A percentile compares a stretch with the other conserved stretches of the same genome.
Conservation (phyloP, 2,113 vertebrate species). For the Thryonomys swinderianus region DNA sequence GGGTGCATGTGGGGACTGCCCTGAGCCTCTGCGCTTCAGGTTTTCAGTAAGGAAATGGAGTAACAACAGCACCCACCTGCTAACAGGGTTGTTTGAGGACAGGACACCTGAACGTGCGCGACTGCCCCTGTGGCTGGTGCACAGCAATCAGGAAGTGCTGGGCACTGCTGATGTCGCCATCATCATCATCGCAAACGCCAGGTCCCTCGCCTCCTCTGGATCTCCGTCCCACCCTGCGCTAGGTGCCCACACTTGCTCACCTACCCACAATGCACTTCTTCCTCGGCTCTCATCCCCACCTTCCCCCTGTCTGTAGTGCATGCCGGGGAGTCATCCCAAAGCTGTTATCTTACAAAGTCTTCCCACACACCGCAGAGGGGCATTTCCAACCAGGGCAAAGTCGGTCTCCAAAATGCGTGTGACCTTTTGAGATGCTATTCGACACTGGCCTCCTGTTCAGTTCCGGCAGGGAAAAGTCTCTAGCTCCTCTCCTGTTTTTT, state of each 20-base stretch:
- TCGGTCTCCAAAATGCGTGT: neutral
- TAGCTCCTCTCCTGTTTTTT: neutral
- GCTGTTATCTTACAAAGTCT: neutral
- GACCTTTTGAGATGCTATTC: neutral
- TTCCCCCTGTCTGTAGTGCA: neutral
- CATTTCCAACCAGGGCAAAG: neutral
- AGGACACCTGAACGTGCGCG: neutral
- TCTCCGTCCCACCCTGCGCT: neutral
- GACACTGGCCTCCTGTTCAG: neutral
- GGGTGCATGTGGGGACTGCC: neutral
- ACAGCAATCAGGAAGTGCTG: neutral
- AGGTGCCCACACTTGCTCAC: neutral
- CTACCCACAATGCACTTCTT: neutral
- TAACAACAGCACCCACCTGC: neutral
- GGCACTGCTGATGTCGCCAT: accelerated
- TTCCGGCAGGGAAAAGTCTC: neutral
- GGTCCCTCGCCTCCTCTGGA: accelerated
- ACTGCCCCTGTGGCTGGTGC: neutral
- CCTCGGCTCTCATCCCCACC: neutral
- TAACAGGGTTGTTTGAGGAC: neutral
- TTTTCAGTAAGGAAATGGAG: neutral
- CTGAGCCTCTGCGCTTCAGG: neutral
- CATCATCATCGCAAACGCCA: neutral
- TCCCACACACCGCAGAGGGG: neutral
- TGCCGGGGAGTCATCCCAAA: neutral